Percentiles rank a stretch among this genome's conserved stretches.
Conservation (phyloP, 2,888 invertebrate species). For the Drosophila greeni region DNA sequence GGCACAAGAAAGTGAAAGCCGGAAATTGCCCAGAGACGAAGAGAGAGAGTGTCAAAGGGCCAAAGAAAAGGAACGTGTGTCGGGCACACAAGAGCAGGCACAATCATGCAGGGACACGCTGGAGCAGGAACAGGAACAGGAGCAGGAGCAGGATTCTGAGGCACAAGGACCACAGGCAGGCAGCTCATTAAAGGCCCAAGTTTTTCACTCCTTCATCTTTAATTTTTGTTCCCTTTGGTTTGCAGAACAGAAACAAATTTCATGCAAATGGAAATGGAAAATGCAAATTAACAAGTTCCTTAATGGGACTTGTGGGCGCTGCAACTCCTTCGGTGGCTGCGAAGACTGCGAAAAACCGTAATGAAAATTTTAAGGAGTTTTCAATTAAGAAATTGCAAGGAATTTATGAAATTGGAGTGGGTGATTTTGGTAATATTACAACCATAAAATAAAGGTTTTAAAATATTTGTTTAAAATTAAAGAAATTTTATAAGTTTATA, state of each 20-base stretch:
- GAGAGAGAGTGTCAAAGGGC: constrained; percentile 15
- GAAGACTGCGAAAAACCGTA: constrained; percentile 19
- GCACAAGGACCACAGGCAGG: constrained; percentile 30
- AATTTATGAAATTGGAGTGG: neutral
- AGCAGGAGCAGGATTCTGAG: neutral
- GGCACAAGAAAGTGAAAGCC: constrained; percentile 48
- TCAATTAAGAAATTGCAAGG: too few species aligned
- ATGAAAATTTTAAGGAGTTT: neutral
- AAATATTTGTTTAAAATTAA: neutral
- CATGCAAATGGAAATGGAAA: constrained; percentile 46
- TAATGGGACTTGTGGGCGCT: constrained; percentile 38
- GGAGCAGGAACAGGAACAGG: too few species aligned
- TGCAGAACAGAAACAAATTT: constrained; percentile 34
- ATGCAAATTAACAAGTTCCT: constrained; percentile 49
- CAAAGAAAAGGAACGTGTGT: constrained; percentile 13
- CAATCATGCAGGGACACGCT: neutral
- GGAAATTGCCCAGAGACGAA: constrained; percentile 49
- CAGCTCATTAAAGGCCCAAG: constrained; percentile 42
- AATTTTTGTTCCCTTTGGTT: constrained; percentile 24
- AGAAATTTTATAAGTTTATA: neutral
- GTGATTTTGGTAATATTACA: neutral
- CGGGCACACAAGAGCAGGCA: constrained; percentile 4
- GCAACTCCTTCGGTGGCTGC: constrained; percentile 1
- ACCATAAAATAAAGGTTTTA: too few species aligned
- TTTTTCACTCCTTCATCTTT: constrained; percentile 23